These are phyloP conservation scores for Apocheima hispidaria DNA, from an alignment of 2,888 invertebrate genomes.

Conservation along the genomic window DNA sequence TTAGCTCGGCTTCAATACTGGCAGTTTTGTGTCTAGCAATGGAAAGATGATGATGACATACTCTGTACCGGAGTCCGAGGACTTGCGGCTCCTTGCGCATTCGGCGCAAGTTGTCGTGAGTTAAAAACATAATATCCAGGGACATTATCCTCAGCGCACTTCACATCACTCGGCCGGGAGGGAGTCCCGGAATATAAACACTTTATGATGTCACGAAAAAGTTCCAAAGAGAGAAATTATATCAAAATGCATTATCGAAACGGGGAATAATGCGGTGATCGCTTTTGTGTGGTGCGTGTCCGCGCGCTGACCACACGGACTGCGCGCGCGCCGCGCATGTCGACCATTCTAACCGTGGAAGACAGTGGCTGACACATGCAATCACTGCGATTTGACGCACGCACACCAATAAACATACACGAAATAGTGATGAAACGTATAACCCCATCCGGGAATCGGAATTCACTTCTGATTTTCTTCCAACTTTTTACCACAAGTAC, in stretches of 20 bases:
- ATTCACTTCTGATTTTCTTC: too few species aligned
- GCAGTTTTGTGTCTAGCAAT: neutral
- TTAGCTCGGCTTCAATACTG: neutral
- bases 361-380: slow-evolving; percentile 14
- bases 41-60: slow-evolving; percentile 50
- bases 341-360: neutral
- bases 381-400: slow-evolving; percentile 37
- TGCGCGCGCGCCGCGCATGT: slow-evolving; percentile 57
- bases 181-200: slow-evolving; percentile 58
- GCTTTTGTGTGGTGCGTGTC: slow-evolving; percentile 56
- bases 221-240: slow-evolving; percentile 63
- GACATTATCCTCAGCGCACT: slow-evolving; percentile 67
- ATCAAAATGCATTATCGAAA: slow-evolving; percentile 82
- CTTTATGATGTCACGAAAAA: slow-evolving; percentile 62
- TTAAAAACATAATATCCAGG: slow-evolving; percentile 84
- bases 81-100: slow-evolving; percentile 80
- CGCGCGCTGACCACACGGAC: slow-evolving; percentile 66
- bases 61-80: slow-evolving; percentile 81
- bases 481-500: too few species aligned
- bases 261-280: slow-evolving; percentile 48
- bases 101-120: slow-evolving; percentile 81
- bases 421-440: slow-evolving; percentile 12
- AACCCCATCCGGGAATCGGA: too few species aligned
- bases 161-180: slow-evolving; percentile 60
- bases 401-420: neutral